Evolutionary conservation across 2,113 vertebrate genomes (phyloP).

Genomic region (Tachysurus fulvidraco): DNA sequence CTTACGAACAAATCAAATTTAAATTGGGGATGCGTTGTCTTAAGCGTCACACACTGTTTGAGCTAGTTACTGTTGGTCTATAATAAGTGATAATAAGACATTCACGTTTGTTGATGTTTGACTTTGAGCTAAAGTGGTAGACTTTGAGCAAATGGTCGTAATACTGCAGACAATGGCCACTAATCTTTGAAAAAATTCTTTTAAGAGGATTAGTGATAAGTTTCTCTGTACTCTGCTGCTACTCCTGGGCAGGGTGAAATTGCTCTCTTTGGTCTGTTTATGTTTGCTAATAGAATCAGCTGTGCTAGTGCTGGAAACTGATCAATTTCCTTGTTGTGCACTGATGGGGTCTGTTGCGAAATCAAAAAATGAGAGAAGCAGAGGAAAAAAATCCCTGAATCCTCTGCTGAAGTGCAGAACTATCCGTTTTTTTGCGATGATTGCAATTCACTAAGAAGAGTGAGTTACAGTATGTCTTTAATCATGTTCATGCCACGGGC

Average conservation of each 20-base stretch:
- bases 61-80: neutral
- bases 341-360: neutral
- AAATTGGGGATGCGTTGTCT: neutral
- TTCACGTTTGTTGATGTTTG: too few species aligned
- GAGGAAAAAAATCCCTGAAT: neutral
- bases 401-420: conserved; percentile 13
- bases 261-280: conserved; percentile 24
- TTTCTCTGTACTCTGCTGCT: neutral
- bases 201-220: conserved; percentile 33
- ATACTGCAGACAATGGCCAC: neutral
- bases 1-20: too few species aligned
- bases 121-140: conserved; percentile 29
- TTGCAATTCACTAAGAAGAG: neutral
- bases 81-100: neutral
- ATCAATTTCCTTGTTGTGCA: conserved; percentile 32
- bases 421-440: conserved; percentile 20
- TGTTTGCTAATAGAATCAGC: conserved; percentile 38
- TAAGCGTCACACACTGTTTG: neutral
- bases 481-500: conserved; percentile 4
- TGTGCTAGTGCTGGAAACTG: conserved; percentile 15
- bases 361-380: neutral
- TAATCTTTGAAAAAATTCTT: conserved; percentile 33
- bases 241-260: conserved; percentile 8
- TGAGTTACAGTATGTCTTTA: neutral
- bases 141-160: neutral